Conservation (phyloP, 1,140 invertebrate genomes). For the Brachionus manjavacas region DNA sequence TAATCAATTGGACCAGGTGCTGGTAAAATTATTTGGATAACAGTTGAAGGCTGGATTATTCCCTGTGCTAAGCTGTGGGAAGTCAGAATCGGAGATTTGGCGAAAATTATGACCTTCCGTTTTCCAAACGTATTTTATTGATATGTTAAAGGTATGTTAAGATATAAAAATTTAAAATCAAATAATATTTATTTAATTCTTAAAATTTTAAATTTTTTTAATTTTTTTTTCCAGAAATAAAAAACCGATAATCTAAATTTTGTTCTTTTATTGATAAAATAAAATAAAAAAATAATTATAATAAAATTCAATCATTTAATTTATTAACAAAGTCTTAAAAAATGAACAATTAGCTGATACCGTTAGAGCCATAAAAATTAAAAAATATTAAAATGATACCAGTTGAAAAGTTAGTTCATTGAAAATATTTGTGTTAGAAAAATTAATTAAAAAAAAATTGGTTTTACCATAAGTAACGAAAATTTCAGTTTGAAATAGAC, state of each 20-base stretch:
- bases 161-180: too few species aligned
- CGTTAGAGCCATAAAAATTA: background rate
- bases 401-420: background rate
- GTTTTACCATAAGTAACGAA: background rate
- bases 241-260: background rate
- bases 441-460: background rate
- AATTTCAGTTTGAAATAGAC: conserved; percentile 2
- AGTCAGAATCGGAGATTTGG: too few species aligned
- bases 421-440: background rate
- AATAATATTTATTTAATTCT: too few species aligned
- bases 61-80: too few species aligned
- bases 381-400: background rate
- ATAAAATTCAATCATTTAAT: background rate
- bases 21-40: too few species aligned
- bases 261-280: background rate
- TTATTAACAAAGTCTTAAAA: conserved; percentile 1
- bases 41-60: too few species aligned
- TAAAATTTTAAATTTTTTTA: too few species aligned
- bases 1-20: too few species aligned
- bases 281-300: background rate
- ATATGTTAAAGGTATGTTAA: too few species aligned
- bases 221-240: too few species aligned
- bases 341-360: background rate
- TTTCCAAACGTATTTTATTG: too few species aligned
- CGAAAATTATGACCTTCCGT: too few species aligned